Conservation (phyloP, 1,140 invertebrate species). For the Parapsyche elsis region DNA sequence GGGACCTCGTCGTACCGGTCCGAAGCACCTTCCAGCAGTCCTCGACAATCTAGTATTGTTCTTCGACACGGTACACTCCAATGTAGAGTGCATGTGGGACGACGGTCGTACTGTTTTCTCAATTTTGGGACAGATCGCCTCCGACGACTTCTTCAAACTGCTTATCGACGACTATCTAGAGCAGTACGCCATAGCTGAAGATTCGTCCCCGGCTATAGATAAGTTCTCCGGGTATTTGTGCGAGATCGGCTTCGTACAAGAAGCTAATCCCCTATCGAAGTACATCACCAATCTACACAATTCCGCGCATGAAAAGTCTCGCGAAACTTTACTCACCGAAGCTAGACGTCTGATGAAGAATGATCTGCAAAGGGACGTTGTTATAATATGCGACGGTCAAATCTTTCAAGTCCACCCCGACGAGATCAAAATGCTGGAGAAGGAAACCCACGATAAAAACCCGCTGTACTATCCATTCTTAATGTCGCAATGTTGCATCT, state of each 20-base stretch:
- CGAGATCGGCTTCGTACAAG: constrained; percentile 63
- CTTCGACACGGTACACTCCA: constrained; percentile 44
- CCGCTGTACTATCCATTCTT: constrained; percentile 60
- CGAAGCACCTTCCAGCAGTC: constrained; percentile 42
- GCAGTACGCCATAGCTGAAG: constrained; percentile 36
- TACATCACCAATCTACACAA: constrained; percentile 61
- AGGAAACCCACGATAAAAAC: constrained; percentile 58
- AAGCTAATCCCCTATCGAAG: constrained; percentile 61
- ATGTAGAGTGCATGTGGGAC: constrained; percentile 55
- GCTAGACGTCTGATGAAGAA: constrained; percentile 60
- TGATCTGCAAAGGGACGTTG: constrained; percentile 60
- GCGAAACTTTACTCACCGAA: constrained; percentile 62
- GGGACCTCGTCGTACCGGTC: background rate
- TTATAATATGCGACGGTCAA: constrained; percentile 57
- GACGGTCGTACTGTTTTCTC: constrained; percentile 58
- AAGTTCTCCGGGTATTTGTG: constrained; percentile 64
- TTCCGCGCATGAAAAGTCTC: constrained; percentile 64
- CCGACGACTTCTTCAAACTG: constrained; percentile 49
- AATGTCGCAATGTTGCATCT: constrained; percentile 63
- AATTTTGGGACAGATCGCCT: constrained; percentile 59
- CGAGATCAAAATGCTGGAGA: constrained; percentile 60
- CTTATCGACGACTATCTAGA: constrained; percentile 42
- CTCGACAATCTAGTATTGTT: constrained; percentile 48
- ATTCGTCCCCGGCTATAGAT: constrained; percentile 59
- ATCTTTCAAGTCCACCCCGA: constrained; percentile 53